phyloP scores from a whole-genome alignment of 2,113 vertebrate species.

The Chunga burmeisteri region DNA sequence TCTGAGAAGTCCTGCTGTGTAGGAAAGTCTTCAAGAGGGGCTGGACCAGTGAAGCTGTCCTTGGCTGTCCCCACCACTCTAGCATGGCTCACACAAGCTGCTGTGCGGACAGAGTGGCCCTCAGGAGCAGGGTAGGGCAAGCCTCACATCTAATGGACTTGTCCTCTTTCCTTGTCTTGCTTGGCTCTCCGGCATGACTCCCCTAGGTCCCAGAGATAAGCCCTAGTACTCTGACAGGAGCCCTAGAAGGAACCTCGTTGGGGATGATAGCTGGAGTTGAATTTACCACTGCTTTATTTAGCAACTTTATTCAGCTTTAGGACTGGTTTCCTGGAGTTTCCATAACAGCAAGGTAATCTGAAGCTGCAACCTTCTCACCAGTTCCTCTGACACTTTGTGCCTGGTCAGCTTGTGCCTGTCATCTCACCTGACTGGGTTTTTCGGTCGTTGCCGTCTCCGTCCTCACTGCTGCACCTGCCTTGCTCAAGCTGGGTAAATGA shows the following conservation, averaged over 20 bases:
- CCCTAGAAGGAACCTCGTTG: not conserved
- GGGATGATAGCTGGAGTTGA: not conserved
- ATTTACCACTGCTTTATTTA: not conserved
- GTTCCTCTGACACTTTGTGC: not conserved
- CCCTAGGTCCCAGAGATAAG: not conserved
- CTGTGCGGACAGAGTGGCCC: not conserved
- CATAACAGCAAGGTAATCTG: not conserved
- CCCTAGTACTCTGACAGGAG: not conserved
- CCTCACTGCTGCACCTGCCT: not conserved
- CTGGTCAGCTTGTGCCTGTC: not conserved
- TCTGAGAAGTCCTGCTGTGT: not conserved
- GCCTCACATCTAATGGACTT: not conserved
- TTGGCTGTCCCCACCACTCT: not conserved
- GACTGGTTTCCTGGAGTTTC: not conserved
- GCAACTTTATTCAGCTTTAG: not conserved
- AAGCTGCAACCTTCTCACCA: not conserved
- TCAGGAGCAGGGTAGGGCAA: not conserved
- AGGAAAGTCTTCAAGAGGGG: not conserved
- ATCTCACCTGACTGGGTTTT: not conserved
- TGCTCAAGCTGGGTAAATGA: not conserved
- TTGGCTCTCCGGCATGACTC: not conserved
- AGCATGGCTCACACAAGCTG: not conserved
- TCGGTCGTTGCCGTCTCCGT: not conserved
- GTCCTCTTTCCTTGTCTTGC: not conserved
- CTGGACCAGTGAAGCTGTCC: not conserved